phyloP scores from a whole-genome alignment of 2,888 invertebrate species.

The Agrochola lota region DNA sequence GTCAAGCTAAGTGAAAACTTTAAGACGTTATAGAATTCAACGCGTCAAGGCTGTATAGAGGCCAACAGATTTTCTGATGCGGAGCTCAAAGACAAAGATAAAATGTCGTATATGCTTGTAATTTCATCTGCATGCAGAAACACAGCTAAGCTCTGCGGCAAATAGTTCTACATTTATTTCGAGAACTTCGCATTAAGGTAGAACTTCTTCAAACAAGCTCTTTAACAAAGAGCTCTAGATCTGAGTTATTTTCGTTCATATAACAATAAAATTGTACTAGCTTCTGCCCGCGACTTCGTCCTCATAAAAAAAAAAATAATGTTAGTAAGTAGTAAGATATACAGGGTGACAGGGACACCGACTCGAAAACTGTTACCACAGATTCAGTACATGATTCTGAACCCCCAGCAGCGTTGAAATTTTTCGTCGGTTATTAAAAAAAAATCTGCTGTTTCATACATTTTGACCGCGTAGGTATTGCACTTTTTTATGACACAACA shows the following conservation, averaged over 20 bases:
- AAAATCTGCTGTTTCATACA: too few species aligned
- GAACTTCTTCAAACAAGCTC: neutral
- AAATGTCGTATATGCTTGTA: neutral
- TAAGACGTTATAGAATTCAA: neutral
- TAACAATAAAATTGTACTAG: neutral
- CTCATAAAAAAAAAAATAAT: too few species aligned
- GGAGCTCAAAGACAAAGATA: neutral
- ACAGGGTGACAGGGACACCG: too few species aligned
- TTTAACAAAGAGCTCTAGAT: neutral
- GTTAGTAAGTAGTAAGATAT: too few species aligned
- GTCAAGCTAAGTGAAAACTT: neutral
- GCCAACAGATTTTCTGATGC: neutral
- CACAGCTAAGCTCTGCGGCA: neutral
- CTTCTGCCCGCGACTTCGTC: too few species aligned
- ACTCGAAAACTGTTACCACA: too few species aligned
- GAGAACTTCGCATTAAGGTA: neutral
- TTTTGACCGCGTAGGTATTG: too few species aligned
- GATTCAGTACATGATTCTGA: too few species aligned
- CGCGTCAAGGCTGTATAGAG: neutral
- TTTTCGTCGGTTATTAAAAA: too few species aligned
- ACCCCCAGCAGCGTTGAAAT: too few species aligned
- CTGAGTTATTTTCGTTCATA: neutral
- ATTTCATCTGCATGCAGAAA: neutral
- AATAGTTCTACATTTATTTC: slow-evolving; percentile 5
- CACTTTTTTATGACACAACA: too few species aligned